Evolutionary conservation across 2,888 invertebrate species (phyloP), one percentile per base, ranked within the genome.

Genomic region (Leptarthrus brevirostris): DNA sequence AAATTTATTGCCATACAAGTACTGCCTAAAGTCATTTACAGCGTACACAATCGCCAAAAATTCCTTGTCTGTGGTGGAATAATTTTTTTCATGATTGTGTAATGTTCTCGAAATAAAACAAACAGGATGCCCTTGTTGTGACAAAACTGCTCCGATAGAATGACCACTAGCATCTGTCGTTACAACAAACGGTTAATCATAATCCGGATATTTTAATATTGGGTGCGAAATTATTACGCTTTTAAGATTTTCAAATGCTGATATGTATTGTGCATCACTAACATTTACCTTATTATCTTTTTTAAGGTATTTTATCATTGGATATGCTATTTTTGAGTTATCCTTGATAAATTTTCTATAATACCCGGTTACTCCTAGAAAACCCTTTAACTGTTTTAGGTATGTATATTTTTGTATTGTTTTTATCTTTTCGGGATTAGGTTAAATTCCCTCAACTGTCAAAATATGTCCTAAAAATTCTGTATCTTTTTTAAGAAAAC

Each of bases 241-340:
- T 76, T 77, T 76, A 20, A 77, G 66, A 22, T 76, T 75, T 66
- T 76, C 76, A 64, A 76, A 76, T 10, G 76, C 72, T 36, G 53
- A 8, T 6, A 75, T 75, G 66, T 75, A 75, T 18, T 76, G 58
- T 10, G n/a, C n/a, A n/a, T n/a, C n/a, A n/a, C n/a, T n/a, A n/a
- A n/a, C n/a, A n/a, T n/a, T n/a, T n/a, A n/a, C n/a, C n/a, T n/a
- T n/a, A n/a, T n/a, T n/a, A n/a, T n/a, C n/a, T n/a, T n/a, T n/a
- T n/a, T n/a, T n/a, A n/a, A n/a, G n/a, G n/a, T n/a, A n/a, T n/a
- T n/a, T n/a, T n/a, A n/a, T n/a, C n/a, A n/a, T n/a, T n/a, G 61
- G 75, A 18, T 77, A 56, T 40, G 77, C 74, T 47, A 75, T 20
- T 52, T 75, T 76, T 3, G 75, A 56, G 64, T 73, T 73, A 36